Conservation (phyloP, 2,888 invertebrate species). For the Melanophora roralis region DNA sequence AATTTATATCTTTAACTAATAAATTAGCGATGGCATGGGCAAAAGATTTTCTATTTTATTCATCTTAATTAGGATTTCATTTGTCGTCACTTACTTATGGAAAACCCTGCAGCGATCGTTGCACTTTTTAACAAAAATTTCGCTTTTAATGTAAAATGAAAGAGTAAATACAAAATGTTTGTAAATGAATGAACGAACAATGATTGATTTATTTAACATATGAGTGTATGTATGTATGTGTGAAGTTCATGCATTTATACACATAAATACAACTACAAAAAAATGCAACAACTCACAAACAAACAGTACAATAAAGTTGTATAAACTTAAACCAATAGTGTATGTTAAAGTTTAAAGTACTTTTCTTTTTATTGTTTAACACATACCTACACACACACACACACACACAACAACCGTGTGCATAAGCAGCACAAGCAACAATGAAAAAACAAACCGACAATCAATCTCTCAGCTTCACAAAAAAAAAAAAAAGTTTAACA, state of each 20-base stretch:
- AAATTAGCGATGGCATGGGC: no score
- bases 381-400: no score
- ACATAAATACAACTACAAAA: no score
- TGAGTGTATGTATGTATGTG: no score
- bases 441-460: constrained; percentile 8
- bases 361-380: constrained; percentile 13
- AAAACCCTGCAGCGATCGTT: constrained; percentile 24
- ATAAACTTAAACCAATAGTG: constrained; percentile 60
- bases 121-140: constrained; percentile 41
- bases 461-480: constrained; percentile 36
- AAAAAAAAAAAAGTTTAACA: constrained; percentile 36
- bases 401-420: no score
- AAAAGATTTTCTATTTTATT: no score
- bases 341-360: constrained; percentile 57
- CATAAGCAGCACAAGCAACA: background rate
- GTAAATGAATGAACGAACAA: constrained; percentile 13
- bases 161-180: background rate
- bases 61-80: background rate
- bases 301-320: constrained; percentile 26
- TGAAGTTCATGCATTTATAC: no score
- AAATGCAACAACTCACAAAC: constrained; percentile 15
- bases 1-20: no score
- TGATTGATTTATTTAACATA: constrained; percentile 49
- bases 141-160: constrained; percentile 46
- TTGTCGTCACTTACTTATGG: constrained; percentile 13